Evolutionary conservation across 2,113 vertebrate genomes (phyloP).

Genomic region (Poeciliopsis occidentalis): DNA sequence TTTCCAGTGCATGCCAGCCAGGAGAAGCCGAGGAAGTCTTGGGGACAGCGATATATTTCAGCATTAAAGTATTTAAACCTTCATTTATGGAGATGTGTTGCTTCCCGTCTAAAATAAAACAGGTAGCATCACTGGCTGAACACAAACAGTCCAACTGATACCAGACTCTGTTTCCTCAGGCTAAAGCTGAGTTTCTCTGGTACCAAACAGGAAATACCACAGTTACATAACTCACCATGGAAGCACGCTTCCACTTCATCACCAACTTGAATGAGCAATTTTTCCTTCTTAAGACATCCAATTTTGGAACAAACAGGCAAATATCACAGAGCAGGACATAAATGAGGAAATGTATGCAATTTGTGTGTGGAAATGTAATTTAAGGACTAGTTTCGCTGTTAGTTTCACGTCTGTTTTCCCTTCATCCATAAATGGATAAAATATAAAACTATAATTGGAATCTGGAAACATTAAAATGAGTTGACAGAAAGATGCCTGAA

Average conservation of each 20-base stretch:
- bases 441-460: too few species aligned
- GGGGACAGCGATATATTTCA: neutral
- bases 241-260: neutral
- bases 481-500: too few species aligned
- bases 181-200: too few species aligned
- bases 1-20: slow-evolving; percentile 31
- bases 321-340: neutral
- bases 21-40: slow-evolving; percentile 10
- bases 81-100: neutral
- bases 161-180: too few species aligned
- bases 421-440: neutral
- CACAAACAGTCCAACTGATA: neutral
- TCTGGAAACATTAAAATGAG: too few species aligned
- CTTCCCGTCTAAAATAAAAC: neutral
- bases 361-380: neutral
- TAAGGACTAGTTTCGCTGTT: neutral
- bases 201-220: too few species aligned
- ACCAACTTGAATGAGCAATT: neutral
- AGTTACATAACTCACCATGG: too few species aligned
- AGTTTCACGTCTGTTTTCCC: neutral
- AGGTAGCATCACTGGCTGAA: neutral
- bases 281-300: neutral
- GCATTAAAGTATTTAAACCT: neutral
- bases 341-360: neutral
- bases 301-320: neutral